Conservation (phyloP, 2,797 vertebrate species). For the Leptodactylus fallax region DNA sequence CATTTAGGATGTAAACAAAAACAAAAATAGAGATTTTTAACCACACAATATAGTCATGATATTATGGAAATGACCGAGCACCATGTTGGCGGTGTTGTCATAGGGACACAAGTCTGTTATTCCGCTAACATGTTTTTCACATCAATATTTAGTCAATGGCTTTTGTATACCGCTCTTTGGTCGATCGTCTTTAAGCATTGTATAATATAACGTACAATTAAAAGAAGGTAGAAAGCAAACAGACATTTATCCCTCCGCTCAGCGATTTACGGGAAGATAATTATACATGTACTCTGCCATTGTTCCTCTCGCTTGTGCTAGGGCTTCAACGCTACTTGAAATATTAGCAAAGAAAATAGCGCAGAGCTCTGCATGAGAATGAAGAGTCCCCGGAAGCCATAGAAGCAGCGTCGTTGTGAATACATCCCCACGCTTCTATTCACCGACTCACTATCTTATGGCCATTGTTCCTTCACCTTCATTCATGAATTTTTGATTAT, state of each 20-base stretch:
- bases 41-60: too few species aligned
- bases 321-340: neutral
- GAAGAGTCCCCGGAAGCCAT: neutral
- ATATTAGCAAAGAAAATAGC: neutral
- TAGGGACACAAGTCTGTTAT: too few species aligned
- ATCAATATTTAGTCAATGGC: neutral
- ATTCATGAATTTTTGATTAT: neutral
- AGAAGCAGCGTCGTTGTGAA: neutral
- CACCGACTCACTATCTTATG: neutral
- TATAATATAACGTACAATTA: neutral
- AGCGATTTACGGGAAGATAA: neutral
- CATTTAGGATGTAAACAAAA: too few species aligned
- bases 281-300: neutral
- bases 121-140: neutral
- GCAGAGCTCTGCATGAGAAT: neutral
- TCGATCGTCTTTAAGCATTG: neutral
- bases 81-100: neutral
- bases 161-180: neutral
- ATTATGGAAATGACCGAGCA: too few species aligned
- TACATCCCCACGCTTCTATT: neutral
- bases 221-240: neutral
- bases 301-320: neutral
- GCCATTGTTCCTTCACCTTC: neutral
- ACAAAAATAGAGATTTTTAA: too few species aligned
- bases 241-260: neutral